Percentiles rank a stretch among this genome's conserved stretches.
Evolutionary conservation across 1,140 invertebrate genomes (phyloP).

Genomic region (Aphelinus certus): DNA sequence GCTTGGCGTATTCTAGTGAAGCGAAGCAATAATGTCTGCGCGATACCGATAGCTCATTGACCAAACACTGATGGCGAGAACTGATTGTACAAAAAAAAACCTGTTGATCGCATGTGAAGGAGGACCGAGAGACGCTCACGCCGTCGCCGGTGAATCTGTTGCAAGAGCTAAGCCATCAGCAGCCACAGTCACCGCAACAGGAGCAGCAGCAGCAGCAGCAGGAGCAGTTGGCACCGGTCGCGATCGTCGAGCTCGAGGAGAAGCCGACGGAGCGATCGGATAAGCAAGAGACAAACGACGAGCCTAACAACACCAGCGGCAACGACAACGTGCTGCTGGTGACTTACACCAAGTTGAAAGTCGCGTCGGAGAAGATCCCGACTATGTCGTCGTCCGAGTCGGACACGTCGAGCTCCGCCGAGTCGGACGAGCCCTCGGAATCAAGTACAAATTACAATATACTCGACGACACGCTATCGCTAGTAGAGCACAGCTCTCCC

Average conservation of each 20-base stretch:
- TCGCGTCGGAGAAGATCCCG: conserved; percentile 33
- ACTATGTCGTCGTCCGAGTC: conserved; percentile 59
- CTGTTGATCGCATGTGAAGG: conserved; percentile 41
- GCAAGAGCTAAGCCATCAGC: conserved; percentile 15
- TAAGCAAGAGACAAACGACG: not conserved
- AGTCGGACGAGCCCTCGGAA: conserved; percentile 51
- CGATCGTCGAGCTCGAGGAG: no score
- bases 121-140: conserved; percentile 65
- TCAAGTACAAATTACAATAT: conserved; percentile 59
- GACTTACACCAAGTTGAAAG: conserved; percentile 20
- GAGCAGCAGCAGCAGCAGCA: not conserved
- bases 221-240: no score
- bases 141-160: conserved; percentile 53
- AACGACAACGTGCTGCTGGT: not conserved
- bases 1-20: no score
- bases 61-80: no score
- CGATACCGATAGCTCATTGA: no score
- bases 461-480: conserved; percentile 50
- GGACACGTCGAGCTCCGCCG: conserved; percentile 53
- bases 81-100: no score
- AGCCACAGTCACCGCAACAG: not conserved
- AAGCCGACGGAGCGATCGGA: not conserved
- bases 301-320: not conserved
- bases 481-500: conserved; percentile 41
- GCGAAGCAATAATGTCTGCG: no score